A percentile compares a stretch with the other conserved stretches of the same genome.
phyloP scores from a whole-genome alignment of 1,140 invertebrate species.

The Harpegnathos saltator region DNA sequence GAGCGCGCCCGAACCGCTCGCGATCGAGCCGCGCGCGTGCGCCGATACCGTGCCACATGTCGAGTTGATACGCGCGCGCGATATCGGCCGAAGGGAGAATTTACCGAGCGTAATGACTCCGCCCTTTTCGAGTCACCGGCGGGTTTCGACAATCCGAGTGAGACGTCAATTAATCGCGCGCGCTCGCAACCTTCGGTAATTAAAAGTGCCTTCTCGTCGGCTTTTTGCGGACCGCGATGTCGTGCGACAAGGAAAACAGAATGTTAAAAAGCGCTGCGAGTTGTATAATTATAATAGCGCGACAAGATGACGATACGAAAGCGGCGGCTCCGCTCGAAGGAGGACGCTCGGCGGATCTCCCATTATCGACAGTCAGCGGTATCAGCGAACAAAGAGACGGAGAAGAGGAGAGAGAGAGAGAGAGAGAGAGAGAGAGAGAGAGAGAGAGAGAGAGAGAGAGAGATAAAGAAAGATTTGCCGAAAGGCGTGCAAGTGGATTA shows the following conservation, averaged over 20 bases:
- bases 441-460: too few relatives aligned
- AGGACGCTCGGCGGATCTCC: too few relatives aligned
- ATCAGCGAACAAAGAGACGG: too few relatives aligned
- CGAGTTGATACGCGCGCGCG: conserved; percentile 15
- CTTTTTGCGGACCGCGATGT: background rate
- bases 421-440: background rate
- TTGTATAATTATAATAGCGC: conserved; percentile 6
- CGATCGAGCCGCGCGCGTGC: too few relatives aligned
- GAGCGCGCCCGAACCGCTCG: background rate
- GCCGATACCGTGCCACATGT: conserved; percentile 53
- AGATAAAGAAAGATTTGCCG: background rate
- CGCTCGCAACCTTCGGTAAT: conserved; percentile 1
- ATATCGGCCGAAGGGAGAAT: conserved; percentile 53
- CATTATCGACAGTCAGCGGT: too few relatives aligned
- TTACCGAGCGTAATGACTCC: conserved; percentile 50
- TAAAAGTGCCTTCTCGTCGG: background rate
- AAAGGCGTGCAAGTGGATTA: background rate
- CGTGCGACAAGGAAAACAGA: background rate
- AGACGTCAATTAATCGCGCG: conserved; percentile 50
- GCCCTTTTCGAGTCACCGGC: conserved; percentile 20
- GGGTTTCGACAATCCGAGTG: conserved; percentile 37
- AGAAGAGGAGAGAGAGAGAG: too few relatives aligned
- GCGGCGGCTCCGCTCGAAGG: too few relatives aligned
- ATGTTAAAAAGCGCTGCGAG: background rate
- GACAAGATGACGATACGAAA: too few relatives aligned